Percentiles rank a stretch among this genome's conserved stretches.
Evolutionary conservation across 2,113 vertebrate species (phyloP).

Genomic region (Oryzias javanicus): DNA sequence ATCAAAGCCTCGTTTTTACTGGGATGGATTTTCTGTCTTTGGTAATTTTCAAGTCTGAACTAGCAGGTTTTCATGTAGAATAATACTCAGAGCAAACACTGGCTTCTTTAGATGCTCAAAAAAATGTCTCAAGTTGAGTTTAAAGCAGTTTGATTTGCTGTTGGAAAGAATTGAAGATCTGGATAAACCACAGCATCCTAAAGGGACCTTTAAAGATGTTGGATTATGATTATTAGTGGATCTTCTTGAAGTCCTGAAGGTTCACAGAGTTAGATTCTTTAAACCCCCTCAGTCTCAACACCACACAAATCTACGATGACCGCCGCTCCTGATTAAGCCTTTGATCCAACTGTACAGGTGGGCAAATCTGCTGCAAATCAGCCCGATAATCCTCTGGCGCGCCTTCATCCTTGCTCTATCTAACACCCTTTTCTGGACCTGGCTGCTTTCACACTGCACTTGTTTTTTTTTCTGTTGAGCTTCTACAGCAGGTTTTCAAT

Average conservation of each 20-base stretch:
- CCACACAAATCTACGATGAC: constrained; percentile 29
- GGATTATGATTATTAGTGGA: constrained; percentile 32
- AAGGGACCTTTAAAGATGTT: constrained; percentile 9
- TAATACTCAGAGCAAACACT: constrained; percentile 4
- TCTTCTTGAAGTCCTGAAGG: constrained; percentile 21
- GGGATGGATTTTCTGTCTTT: constrained; percentile 54
- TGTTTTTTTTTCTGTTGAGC: neutral
- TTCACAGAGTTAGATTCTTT: constrained; percentile 33
- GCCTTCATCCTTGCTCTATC: constrained; percentile 18
- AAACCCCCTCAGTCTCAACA: constrained; percentile 1
- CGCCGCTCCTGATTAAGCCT: constrained; percentile 41
- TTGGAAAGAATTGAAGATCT: neutral
- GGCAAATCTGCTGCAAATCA: constrained; percentile 55
- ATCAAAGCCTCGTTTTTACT: constrained; percentile 38
- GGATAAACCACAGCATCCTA: neutral
- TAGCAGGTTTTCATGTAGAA: constrained; percentile 27
- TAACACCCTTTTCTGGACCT: neutral
- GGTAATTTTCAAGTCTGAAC: constrained; percentile 43
- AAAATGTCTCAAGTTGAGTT: neutral
- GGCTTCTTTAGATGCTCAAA: neutral
- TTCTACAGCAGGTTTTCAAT: no score
- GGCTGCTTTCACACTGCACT: neutral
- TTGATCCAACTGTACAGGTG: constrained; percentile 49
- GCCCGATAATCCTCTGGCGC: constrained; percentile 41
- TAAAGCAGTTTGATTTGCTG: neutral